phyloP scores from a whole-genome alignment of 2,888 invertebrate genomes.

The Scelioninae gen. 1 region DNA sequence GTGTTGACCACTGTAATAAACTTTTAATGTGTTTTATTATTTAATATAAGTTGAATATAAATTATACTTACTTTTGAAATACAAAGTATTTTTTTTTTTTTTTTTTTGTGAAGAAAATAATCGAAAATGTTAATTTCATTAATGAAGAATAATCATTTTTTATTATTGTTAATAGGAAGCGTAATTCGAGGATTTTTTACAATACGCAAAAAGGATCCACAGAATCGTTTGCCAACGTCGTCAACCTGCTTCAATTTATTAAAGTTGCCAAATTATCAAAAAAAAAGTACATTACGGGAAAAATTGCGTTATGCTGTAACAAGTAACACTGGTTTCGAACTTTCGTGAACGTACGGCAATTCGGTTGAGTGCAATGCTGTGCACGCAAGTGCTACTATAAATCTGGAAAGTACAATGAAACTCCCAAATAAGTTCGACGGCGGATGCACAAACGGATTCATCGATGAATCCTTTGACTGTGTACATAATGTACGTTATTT shows the following conservation, averaged over 20 bases:
- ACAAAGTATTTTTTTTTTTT: too few species aligned
- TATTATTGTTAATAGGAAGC: too few species aligned
- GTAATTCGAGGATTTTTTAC: too few species aligned
- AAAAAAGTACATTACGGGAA: constrained; percentile 96
- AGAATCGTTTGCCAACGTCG: too few species aligned
- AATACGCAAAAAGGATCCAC: too few species aligned
- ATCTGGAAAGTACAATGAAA: constrained; percentile 65
- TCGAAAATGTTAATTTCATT: too few species aligned
- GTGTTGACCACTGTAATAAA: too few species aligned
- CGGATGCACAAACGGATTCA: constrained; percentile 53
- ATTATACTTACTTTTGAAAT: too few species aligned
- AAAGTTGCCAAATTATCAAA: constrained; percentile 99
- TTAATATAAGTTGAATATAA: too few species aligned
- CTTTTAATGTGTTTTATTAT: too few species aligned
- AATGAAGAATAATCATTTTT: too few species aligned
- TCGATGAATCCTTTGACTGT: constrained; percentile 37
- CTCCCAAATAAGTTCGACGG: constrained; percentile 52
- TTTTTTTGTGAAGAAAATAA: too few species aligned
- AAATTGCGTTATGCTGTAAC: constrained; percentile 98
- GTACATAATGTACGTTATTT: constrained; percentile 37
- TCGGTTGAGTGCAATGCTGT: constrained; percentile 3
- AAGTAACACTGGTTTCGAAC: constrained; percentile 99
- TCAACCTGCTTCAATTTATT: constrained; percentile 99
- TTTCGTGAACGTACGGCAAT: constrained; percentile 88
- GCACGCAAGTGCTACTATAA: constrained; percentile 44